Percentiles rank a stretch among this genome's conserved stretches.
Conservation (phyloP, 2,888 invertebrate species). For the Troilus luridus region DNA sequence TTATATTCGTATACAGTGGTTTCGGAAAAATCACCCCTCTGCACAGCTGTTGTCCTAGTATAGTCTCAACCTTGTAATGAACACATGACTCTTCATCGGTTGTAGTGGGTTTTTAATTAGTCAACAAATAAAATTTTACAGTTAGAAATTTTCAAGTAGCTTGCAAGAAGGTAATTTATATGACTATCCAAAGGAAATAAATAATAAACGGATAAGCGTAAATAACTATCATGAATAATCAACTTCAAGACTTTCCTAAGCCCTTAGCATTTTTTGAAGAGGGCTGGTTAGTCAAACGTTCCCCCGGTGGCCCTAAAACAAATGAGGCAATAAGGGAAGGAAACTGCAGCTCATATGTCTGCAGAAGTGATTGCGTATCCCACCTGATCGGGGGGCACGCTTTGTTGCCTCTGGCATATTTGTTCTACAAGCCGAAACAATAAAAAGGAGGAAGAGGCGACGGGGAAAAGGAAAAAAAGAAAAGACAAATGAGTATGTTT, state of each 20-base stretch:
- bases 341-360: conserved; percentile 32
- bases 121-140: too few relatives aligned
- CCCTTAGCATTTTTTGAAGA: neutral
- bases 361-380: conserved; percentile 21
- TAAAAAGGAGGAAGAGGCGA: conserved; percentile 54
- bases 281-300: conserved; percentile 26
- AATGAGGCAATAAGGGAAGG: conserved; percentile 44
- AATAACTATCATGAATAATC: neutral
- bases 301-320: conserved; percentile 15
- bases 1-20: too few relatives aligned
- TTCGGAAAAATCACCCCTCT: too few relatives aligned
- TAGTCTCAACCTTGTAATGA: too few relatives aligned
- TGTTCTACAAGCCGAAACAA: conserved; percentile 51
- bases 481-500: conserved; percentile 60
- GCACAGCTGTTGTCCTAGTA: too few relatives aligned
- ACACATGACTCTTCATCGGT: too few relatives aligned
- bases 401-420: conserved; percentile 19
- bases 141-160: too few relatives aligned
- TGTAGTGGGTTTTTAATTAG: too few relatives aligned
- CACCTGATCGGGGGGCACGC: conserved; percentile 46
- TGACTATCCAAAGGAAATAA: too few relatives aligned
- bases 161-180: too few relatives aligned
- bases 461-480: conserved; percentile 31
- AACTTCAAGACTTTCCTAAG: neutral
- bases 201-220: too few relatives aligned